These are phyloP conservation scores for Leptestheria dahalacensis DNA, from an alignment of 1,140 invertebrate species.

Conservation along the genomic window DNA sequence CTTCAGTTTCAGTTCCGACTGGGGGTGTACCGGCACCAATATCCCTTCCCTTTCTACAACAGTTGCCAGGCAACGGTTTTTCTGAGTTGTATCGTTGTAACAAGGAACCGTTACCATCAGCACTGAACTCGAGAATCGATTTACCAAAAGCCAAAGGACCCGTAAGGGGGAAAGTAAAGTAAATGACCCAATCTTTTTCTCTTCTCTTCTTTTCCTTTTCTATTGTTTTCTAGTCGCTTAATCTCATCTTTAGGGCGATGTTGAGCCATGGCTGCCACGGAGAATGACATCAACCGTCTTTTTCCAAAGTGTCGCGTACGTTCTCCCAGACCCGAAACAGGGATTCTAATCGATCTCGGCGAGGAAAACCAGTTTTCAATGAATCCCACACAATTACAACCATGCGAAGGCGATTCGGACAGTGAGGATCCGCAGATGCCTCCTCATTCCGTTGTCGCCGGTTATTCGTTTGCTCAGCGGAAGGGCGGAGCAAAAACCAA, in stretches of 20 bases:
- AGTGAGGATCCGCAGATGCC: background rate
- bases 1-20: background rate
- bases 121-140: too few relatives aligned
- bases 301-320: slow-evolving; percentile 11
- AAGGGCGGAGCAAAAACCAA: background rate
- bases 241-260: background rate
- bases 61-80: background rate
- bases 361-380: background rate
- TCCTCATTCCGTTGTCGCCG: background rate
- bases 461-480: background rate
- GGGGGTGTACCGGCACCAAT: background rate
- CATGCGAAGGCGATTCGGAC: background rate
- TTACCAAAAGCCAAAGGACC: too few relatives aligned
- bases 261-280: background rate
- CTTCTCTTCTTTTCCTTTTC: too few relatives aligned
- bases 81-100: too few relatives aligned
- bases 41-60: background rate
- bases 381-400: background rate
- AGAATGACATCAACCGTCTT: slow-evolving; percentile 1
- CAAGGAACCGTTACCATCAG: too few relatives aligned
- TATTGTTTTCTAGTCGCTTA: too few relatives aligned
- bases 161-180: too few relatives aligned
- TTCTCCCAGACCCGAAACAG: slow-evolving; percentile 3
- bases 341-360: slow-evolving; percentile 6
- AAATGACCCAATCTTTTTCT: too few relatives aligned